Evolutionary conservation across 2,888 invertebrate species (phyloP).

Genomic region (Heliothis peltigera): DNA sequence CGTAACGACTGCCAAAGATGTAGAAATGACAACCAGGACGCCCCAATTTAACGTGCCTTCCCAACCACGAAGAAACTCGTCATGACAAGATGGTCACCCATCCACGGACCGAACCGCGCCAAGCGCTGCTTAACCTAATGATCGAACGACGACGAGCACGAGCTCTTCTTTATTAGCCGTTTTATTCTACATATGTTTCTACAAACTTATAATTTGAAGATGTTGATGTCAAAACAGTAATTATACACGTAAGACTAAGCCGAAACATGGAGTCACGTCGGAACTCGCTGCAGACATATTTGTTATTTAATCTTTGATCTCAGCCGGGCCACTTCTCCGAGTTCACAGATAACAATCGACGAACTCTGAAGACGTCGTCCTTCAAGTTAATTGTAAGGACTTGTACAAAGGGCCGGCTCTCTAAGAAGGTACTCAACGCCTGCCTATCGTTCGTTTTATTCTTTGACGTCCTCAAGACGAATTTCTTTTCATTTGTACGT

Average conservation of each 20-base stretch:
- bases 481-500: constrained; percentile 65
- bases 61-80: no score
- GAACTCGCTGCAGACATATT: constrained; percentile 53
- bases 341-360: constrained; percentile 71
- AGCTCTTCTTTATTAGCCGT: no score
- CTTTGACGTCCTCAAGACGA: constrained; percentile 64
- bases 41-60: no score
- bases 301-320: constrained; percentile 69
- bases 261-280: constrained; percentile 24
- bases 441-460: constrained; percentile 63
- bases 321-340: constrained; percentile 64
- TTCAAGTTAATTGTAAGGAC: constrained; percentile 75
- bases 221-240: neutral
- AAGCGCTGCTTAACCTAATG: no score
- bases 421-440: constrained; percentile 69
- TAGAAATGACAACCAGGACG: no score
- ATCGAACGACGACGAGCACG: no score
- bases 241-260: neutral
- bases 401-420: constrained; percentile 68
- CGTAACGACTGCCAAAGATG: neutral
- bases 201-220: neutral
- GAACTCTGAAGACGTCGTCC: constrained; percentile 67
- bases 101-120: no score
- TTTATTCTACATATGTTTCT: no score
- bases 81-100: no score